Evolutionary conservation across 1,140 invertebrate species (phyloP).

Genomic region (Aplysia californica): DNA sequence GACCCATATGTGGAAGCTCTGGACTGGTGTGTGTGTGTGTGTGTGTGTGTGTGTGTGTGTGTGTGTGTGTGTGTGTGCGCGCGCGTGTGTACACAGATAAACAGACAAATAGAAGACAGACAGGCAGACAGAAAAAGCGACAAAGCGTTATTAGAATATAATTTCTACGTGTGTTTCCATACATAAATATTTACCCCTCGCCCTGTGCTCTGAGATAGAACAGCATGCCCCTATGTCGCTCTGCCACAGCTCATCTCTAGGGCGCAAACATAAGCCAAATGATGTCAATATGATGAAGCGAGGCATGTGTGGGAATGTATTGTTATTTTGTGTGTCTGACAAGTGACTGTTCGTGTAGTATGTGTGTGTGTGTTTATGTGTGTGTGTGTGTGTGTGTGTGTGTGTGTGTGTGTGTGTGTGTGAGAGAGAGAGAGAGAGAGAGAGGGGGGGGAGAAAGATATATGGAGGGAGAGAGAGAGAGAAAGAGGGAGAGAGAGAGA

Average conservation of each 20-base stretch:
- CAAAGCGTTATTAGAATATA: too few species aligned
- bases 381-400: constrained; percentile 16
- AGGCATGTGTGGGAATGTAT: too few species aligned
- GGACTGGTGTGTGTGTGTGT: too few species aligned
- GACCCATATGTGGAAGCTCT: too few species aligned
- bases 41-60: too few species aligned
- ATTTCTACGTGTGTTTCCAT: neutral
- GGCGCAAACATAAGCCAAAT: neutral
- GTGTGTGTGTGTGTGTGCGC: too few species aligned
- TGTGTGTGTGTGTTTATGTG: constrained; percentile 3
- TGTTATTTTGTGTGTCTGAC: neutral
- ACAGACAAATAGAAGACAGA: too few species aligned
- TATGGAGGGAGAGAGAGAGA: neutral
- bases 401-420: constrained; percentile 11
- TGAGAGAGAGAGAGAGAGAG: neutral
- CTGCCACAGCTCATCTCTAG: neutral
- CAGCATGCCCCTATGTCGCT: too few species aligned
- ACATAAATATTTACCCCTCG: neutral
- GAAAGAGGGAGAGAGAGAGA: neutral
- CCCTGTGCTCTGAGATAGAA: neutral
- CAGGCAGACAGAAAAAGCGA: too few species aligned
- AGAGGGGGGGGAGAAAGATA: too few species aligned
- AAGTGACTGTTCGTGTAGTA: neutral
- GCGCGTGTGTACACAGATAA: too few species aligned
- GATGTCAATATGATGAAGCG: neutral